Base-by-base conservation (phyloP, 1,140 invertebrate genomes). In the Dermatophagoides farinae region DNA sequence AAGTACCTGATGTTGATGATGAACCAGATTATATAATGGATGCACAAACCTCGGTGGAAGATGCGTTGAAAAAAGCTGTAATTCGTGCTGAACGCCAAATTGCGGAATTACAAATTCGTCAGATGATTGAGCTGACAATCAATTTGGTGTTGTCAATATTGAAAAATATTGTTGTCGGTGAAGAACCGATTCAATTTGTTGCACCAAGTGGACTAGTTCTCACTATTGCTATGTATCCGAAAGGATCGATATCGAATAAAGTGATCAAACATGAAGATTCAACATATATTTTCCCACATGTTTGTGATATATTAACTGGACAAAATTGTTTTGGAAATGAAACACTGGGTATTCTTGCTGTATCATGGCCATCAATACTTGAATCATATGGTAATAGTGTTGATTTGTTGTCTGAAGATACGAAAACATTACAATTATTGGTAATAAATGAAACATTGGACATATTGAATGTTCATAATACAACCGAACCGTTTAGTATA, bases 291-390 rank as follows among this genome's bases (percentile, higher is more conserved):
- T 68, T 68, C 39, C 67, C 67, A 22, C 62, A 66, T 55, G 66
- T 67, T 49, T 68, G 67, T 57, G 66, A 67, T 55, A 68, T 68
- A 31, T 41, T 68, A 16, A 61, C 58, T 18, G 55, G 62, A 41
- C 9, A 59, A 10, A 57, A 54, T 38, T 68, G 67, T 54, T 65
- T 61, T 52, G 67, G 67, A 8, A 68, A 68, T 55, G 67, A 68
- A 60, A 68, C 67, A 43, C 41, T 68, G 16, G 67, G 67, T 12
- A 61, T 67, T 1, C 64, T 68, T 65, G 67, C 67, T 37, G 67
- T 68, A n/a, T 68, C 67, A 14, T 68, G 67, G 67, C 67, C 67
- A 23, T 62, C 67, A 1, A 68, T 68, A 47, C 52, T 68, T 5
- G 61, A 68, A 57, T 68, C 67, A 12, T 68, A 62, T 64, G 67